Base-by-base conservation (phyloP, 2,797 vertebrate genomes). In the Numenius phaeopus region DNA sequence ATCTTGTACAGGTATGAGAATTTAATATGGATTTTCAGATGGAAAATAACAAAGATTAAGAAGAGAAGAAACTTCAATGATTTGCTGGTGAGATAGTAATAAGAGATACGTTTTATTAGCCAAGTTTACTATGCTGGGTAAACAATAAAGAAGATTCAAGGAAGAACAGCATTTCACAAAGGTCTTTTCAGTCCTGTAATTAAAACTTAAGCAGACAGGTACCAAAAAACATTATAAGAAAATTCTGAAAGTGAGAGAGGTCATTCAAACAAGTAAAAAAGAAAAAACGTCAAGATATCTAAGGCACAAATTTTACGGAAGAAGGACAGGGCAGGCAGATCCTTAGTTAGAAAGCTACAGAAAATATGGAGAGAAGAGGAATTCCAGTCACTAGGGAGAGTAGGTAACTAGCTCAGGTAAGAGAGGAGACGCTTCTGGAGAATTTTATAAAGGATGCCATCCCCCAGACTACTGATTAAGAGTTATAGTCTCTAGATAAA, bases 191-290 rank as follows among this genome's bases (percentile, higher is more conserved):
- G 65, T 69, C 72, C 49, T 90, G 15, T 81, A 97, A 97, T 89
- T 95, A 97, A 89, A 89, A 97, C 82, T 87, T 92, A 65, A 92
- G 87, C 79, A 95, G 87, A 81, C 91, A 94, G 84, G 82, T 30
- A 92, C 82, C 40, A 71, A 88, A 87, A 94, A 80, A 34, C 69
- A 92, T 65, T 65, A 20, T 11, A 55, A 88, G 71, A 83, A 85
- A 85, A 91, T 69, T 88, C 69, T 71, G 61, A 82, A 81, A 91
- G 72, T 32, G 39, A 94, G 61, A 91, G 79, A 91, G 78, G 61
- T 89, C 87, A 86, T 89, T 94, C 91, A 94, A 95, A 87, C 57
- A 89, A 75, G 61, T 46, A 5, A 58, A 80, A 93, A 92, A 94
- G 52, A 94, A 94, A 89, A 89, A 94, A 58, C 1, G 29, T 75